Evolutionary conservation across 2,888 invertebrate genomes (phyloP).

Genomic region (Cistogaster globosa): DNA sequence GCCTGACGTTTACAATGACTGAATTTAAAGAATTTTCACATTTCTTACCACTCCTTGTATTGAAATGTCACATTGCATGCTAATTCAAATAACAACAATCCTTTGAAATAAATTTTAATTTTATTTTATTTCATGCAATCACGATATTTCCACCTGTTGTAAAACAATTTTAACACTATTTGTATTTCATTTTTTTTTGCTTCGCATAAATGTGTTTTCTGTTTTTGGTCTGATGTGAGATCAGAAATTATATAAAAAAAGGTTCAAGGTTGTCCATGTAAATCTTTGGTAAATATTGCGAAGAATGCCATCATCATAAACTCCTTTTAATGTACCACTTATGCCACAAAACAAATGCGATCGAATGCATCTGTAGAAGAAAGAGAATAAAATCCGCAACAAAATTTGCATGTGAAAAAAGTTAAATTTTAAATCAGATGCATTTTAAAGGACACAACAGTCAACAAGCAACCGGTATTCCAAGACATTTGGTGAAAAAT

Average conservation of each 20-base stretch:
- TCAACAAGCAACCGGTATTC: slow-evolving; percentile 66
- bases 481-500: slow-evolving; percentile 66
- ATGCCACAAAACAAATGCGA: slow-evolving; percentile 48
- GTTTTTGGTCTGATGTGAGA: slow-evolving; percentile 11
- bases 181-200: slow-evolving; percentile 14
- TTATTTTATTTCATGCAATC: slow-evolving; percentile 8
- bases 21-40: too few relatives aligned
- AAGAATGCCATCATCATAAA: slow-evolving; percentile 31
- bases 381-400: slow-evolving; percentile 1
- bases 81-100: slow-evolving; percentile 21
- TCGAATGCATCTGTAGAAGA: slow-evolving; percentile 19
- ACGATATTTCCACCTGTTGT: slow-evolving; percentile 59
- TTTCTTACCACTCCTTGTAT: too few relatives aligned
- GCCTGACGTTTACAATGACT: too few relatives aligned
- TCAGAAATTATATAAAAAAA: slow-evolving; percentile 50
- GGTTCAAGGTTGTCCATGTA: slow-evolving; percentile 71
- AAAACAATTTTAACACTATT: slow-evolving; percentile 34
- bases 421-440: slow-evolving; percentile 3
- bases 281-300: slow-evolving; percentile 50
- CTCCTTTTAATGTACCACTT: slow-evolving; percentile 38
- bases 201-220: slow-evolving; percentile 28
- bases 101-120: slow-evolving; percentile 26
- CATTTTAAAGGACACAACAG: slow-evolving; percentile 23
- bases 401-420: too few relatives aligned
- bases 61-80: too few relatives aligned